Evolutionary conservation across 2,888 invertebrate species (phyloP), one percentile per base, ranked within the genome.

Genomic region (Hypena proboscidalis): DNA sequence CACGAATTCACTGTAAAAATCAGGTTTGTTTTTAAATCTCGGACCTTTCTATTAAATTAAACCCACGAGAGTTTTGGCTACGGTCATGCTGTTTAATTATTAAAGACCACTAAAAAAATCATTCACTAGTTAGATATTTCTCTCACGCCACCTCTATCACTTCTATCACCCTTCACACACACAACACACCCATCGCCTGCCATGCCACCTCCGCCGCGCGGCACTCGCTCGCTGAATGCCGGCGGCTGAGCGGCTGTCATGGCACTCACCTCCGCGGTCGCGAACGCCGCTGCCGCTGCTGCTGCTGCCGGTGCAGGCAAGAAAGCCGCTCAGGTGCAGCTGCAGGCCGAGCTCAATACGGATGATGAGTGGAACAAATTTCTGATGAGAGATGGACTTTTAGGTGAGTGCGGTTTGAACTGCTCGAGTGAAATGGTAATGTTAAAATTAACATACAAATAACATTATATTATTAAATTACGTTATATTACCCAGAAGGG

Each of bases 351-450:
- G 73, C 92, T 98, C 22, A 93, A 93, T 61, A 95, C 91, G 1
- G 96, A 97, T 62, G 97, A 97, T 46, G 97, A 98, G 37, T 96
- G 97, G 94, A 93, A 94, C 36, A 95, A 95, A 75, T 93, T 97
- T 63, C 68, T 97, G 26, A 89, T 93, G 32, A 93, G 93, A 61
- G 94, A 95, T 45, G 98, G 97, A 54, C 85, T 97, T 7, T 85
- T 96, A 46, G 94, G 97, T 95, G 70, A 80, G 87, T 77, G 26
- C 1, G 1, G 6, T 7, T 9, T 4, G 7, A 2, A 13, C 11
- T n/a, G n/a, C n/a, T n/a, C n/a, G n/a, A n/a, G n/a, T n/a, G n/a
- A n/a, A n/a, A n/a, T n/a, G n/a, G n/a, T n/a, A n/a, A n/a, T n/a
- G n/a, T n/a, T n/a, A n/a, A n/a, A n/a, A n/a, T n/a, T n/a, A n/a